A percentile compares a stretch with the other conserved stretches of the same genome.
phyloP scores from a whole-genome alignment of 2,113 vertebrate genomes.

The Oryzias woworae region DNA sequence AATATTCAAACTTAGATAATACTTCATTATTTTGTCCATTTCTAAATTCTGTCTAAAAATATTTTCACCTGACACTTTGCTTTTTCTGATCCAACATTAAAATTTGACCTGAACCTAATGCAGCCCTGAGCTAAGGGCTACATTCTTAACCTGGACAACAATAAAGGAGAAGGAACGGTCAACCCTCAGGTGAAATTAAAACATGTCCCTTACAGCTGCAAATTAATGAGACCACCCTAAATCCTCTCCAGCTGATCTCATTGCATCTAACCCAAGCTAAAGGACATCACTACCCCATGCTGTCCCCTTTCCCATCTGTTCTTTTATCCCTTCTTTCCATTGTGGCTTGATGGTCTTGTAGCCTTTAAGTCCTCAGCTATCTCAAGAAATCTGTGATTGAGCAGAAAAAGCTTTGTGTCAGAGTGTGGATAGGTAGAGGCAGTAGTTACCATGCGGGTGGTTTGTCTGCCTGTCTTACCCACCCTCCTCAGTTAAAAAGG shows the following conservation, averaged over 20 bases:
- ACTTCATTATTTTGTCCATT: conserved; percentile 3
- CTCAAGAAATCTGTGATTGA: conserved; percentile 58
- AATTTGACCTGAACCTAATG: conserved; percentile 9
- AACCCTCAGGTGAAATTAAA: conserved; percentile 7
- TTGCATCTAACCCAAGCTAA: conserved; percentile 32
- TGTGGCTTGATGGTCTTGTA: conserved; percentile 39
- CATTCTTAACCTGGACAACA: conserved; percentile 28
- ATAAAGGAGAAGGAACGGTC: conserved; percentile 3
- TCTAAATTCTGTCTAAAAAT: conserved; percentile 4
- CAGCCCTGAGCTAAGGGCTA: conserved; percentile 11
- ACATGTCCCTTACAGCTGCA: conserved; percentile 8
- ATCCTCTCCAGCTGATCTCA: conserved; percentile 43
- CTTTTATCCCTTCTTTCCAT: conserved; percentile 9
- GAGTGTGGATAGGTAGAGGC: conserved; percentile 29
- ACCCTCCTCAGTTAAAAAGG: conserved; percentile 37
- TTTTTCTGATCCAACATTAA: conserved; percentile 5
- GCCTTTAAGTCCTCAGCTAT: conserved; percentile 47
- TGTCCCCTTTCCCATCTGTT: conserved; percentile 5
- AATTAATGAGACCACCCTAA: conserved; percentile 46
- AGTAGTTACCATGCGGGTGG: conserved; percentile 46
- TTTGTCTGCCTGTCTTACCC: conserved; percentile 55
- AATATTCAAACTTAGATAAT: conserved; percentile 15
- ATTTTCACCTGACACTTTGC: conserved; percentile 13
- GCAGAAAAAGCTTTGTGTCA: conserved; percentile 28
- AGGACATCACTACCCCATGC: conserved; percentile 24